Percentiles rank a stretch among this genome's conserved stretches.
Conservation (phyloP, 2,113 vertebrate species). For the Rhynchomys soricoides region DNA sequence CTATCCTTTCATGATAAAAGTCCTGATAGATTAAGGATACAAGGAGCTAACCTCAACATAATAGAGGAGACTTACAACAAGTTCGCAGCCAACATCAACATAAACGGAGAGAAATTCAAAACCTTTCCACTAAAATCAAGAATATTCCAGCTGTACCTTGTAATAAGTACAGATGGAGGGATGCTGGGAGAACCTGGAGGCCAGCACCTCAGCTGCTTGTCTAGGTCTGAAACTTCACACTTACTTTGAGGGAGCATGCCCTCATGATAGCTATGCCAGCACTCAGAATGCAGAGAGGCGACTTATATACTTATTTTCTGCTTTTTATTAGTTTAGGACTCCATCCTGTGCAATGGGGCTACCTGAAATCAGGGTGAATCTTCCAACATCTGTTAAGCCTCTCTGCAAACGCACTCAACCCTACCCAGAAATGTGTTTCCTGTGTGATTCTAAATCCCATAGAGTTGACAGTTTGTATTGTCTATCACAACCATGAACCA, state of each 20-base stretch:
- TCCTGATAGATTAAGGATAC: background rate
- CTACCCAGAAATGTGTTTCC: no score
- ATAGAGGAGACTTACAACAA: background rate
- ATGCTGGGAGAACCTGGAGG: no score
- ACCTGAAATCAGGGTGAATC: background rate
- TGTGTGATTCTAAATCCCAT: background rate
- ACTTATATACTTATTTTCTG: background rate
- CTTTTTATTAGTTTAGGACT: no score
- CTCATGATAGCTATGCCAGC: no score
- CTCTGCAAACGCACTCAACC: background rate
- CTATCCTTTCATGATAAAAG: background rate
- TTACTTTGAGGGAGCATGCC: no score
- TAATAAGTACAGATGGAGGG: no score
- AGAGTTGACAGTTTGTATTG: background rate
- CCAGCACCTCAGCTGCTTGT: no score
- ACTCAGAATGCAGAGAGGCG: background rate
- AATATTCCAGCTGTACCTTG: no score
- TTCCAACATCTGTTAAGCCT: background rate
- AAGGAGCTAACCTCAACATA: background rate
- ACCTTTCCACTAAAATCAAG: background rate
- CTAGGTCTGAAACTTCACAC: no score
- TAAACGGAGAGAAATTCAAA: background rate
- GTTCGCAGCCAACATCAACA: background rate
- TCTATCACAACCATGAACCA: background rate
- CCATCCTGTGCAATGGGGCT: background rate